Base-by-base conservation (phyloP, 2,888 invertebrate species). In the Aspidiotus destructor region DNA sequence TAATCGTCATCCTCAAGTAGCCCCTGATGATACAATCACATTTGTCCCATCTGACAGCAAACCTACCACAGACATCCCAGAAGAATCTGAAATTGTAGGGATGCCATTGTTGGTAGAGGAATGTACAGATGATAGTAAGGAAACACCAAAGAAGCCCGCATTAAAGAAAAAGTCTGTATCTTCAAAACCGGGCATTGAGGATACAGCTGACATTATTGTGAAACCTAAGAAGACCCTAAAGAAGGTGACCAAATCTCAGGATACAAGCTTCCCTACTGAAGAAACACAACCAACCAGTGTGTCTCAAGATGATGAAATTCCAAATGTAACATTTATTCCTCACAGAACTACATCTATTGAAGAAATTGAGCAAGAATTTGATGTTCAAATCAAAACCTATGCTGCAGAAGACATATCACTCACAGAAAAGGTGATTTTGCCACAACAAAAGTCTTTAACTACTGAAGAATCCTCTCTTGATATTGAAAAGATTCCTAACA, bases 301-400 rank as follows among this genome's bases (percentile, higher is more conserved):
- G 5, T 5, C 28, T 28, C 28, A 28, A 28, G 28, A 28, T 57
- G 89, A 89, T 80, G 89, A 89, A 80, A 82, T 85, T 61, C 85
- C 86, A 0, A 88, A 87, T 75, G 84, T 85, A 10, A 89, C 87
- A 53, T 90, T 90, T 78, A 71, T 72, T 42, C 75, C 74, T 10
- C 72, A 72, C 61, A 72, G 72, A n/a, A 70, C 68, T 8, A 89
- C 86, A 79, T 88, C 87, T 0, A 88, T 88, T 77, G 90, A 91
- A 80, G 88, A 90, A 74, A 88, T 92, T 13, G 91, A 92, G 75
- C 92, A 92, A 79, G 92, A 92, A 78, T 92, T 92, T 76, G 90
- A 87, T 77, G 90, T 92, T 72, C 87, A 88, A 11, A 78, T 91
- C 71, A 88, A 91, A 77, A 87, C 88, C 0, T 91, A 91, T 76